Base-by-base conservation (phyloP, 1,140 invertebrate species). In the Diachasmimorpha longicaudata region DNA sequence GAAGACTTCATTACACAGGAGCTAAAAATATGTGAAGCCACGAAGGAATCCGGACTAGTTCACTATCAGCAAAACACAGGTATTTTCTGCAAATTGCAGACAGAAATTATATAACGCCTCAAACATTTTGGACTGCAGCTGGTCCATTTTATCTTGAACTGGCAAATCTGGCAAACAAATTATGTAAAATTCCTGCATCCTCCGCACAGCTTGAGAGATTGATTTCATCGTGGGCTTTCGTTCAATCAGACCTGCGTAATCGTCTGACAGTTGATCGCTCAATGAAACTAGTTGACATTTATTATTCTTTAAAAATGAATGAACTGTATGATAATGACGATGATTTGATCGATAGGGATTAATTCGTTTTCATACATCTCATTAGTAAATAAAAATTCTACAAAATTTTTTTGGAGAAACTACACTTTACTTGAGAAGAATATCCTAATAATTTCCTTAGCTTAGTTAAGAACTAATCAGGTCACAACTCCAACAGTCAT, bases 171-270 rank as follows among this genome's bases (percentile, higher is more conserved):
- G 42, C 73, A 31, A 44, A 48, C 6, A 52, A 36, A 75, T 46
- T 70, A 36, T 37, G 42, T 4, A 36, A 48, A 16, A 42, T 75
- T 55, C 67, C 74, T 11, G 66, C 66, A 9, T 58, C 74, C 11
- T 69, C 66, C 4, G 74, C 74, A n/a, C 67, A 69, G 39, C 14
- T 75, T 25, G 73, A 74, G 42, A 19, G 73, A 37, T 52, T 58
- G 4, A 70, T 70, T 75, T 70, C 66, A 16, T 39, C 31, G 11
- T 58, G 67, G 74, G 25, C 66, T 52, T 75, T 55, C 48, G 48
- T 75, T 55, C 74, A 75, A 13, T 69, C 42, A 13, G 21, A 16
- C 25, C 25, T 55, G 23, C 6, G 67, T 37, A 72, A 76, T 71
- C 75, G 69, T 31, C 25, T 75, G 25, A 71, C 44, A 52, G 21